Percentiles rank a stretch among this genome's conserved stretches.
phyloP scores from a whole-genome alignment of 2,888 invertebrate species.

The Phengaris alcon region DNA sequence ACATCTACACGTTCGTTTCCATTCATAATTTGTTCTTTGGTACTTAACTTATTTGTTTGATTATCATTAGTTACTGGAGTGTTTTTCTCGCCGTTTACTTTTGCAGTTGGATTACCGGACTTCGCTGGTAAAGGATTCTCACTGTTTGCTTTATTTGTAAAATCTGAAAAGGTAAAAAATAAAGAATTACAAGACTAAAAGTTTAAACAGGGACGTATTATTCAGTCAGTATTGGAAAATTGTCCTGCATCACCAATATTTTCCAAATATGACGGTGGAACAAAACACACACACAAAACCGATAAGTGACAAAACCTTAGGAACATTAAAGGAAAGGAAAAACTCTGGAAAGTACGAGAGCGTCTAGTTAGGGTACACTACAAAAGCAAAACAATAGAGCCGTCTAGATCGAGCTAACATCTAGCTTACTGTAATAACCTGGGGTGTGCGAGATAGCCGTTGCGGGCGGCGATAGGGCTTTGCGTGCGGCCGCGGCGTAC shows the following conservation, averaged over 20 bases:
- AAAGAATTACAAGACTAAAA: conserved; percentile 7
- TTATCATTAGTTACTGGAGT: conserved; percentile 54
- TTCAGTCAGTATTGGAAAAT: conserved; percentile 1
- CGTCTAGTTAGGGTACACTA: conserved; percentile 23
- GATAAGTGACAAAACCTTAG: neutral
- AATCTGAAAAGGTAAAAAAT: conserved; percentile 52
- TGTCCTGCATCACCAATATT: neutral
- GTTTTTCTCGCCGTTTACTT: conserved; percentile 61
- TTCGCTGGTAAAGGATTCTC: conserved; percentile 59
- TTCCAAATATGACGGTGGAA: conserved; percentile 11
- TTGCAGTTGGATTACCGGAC: conserved; percentile 50
- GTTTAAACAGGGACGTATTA: conserved; percentile 9
- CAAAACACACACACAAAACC: conserved; percentile 15
- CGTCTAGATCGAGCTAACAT: conserved; percentile 22
- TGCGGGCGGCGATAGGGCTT: conserved; percentile 61
- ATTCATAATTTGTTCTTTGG: conserved; percentile 73
- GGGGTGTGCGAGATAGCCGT: conserved; percentile 45
- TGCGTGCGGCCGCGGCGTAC: conserved; percentile 69
- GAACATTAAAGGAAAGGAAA: neutral
- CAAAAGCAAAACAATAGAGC: conserved; percentile 18
- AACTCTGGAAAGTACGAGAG: conserved; percentile 9
- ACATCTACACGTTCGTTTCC: conserved; percentile 62
- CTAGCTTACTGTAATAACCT: conserved; percentile 47
- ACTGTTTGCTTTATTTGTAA: conserved; percentile 57
- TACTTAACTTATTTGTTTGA: conserved; percentile 60